These are phyloP conservation scores for Sarcophaga subvicina DNA, from an alignment of 2,888 invertebrate species.

Conservation along the genomic window DNA sequence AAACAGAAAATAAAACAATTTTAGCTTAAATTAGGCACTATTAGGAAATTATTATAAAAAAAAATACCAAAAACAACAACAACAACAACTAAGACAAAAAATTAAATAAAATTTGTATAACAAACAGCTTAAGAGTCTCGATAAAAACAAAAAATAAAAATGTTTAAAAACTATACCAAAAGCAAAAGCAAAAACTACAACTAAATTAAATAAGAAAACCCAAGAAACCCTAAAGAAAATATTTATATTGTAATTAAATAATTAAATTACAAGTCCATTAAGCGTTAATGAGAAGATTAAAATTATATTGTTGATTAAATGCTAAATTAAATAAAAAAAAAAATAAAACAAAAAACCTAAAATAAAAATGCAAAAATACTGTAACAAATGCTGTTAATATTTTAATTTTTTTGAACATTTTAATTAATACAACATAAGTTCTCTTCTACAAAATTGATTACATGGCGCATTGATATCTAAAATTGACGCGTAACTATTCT, in stretches of 20 bases:
- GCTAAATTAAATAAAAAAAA: constrained; percentile 41
- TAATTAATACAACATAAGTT: too few species aligned
- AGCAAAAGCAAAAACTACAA: not conserved
- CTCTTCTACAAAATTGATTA: too few species aligned
- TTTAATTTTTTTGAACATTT: too few species aligned
- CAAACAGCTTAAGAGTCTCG: too few species aligned
- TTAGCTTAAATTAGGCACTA: constrained; percentile 63
- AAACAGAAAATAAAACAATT: constrained; percentile 35
- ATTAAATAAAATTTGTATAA: too few species aligned
- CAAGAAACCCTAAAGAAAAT: constrained; percentile 11
- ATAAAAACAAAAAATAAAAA: too few species aligned
- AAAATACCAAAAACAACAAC: constrained; percentile 7
- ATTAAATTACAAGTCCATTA: constrained; percentile 59
- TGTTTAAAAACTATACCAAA: too few species aligned
- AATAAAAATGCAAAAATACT: too few species aligned
- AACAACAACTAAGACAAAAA: constrained; percentile 45
- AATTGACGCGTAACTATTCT: too few species aligned
- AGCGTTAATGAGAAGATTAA: constrained; percentile 51
- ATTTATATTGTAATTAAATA: constrained; percentile 30
- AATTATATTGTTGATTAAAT: constrained; percentile 59
- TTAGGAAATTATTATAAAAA: constrained; percentile 45
- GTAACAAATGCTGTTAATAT: too few species aligned
- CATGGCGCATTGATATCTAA: too few species aligned
- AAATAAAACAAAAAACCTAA: constrained; percentile 19
- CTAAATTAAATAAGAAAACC: not conserved